Evolutionary conservation across 1,140 invertebrate species (phyloP), one percentile per base, ranked within the genome.

Genomic region (Rhynchophorus ferrugineus): DNA sequence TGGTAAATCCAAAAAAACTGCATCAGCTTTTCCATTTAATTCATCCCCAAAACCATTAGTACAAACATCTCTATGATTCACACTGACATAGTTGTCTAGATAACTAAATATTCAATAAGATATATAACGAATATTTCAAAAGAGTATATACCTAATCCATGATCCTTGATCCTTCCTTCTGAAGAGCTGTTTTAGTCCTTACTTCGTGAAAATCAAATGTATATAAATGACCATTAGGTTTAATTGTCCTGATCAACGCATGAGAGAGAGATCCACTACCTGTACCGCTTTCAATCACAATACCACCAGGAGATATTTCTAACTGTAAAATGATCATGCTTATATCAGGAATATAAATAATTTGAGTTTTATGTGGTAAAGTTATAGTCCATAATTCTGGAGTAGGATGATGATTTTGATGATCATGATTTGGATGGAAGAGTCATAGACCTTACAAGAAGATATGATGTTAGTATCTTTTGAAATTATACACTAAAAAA

Each of bases 171-270:
- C n/a, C n/a, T n/a, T n/a, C n/a, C n/a, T n/a, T 95, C 52, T 89
- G 78, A 42, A 71, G 65, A 6, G 91, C 95, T 41, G 87, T 73
- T 56, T 84, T 74, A 8, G 84, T 83, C 59, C 95, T 74, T 53
- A 87, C 78, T 66, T 95, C 82, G 68, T 99, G 95, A 71, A 99
- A 98, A 70, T 99, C 97, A 75, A 95, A 98, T 5, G 96, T 98
- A 68, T 91, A 84, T 9, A 99, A 77, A 68, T 94, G 89, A 3
- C 97, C 96, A 58, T 75, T 75, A 0, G 95, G 94, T 52, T 84
- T 80, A 21, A 98, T 76, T 1, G 87, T 78, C 57, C 92, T 73
- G 16, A 95, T 83, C 8, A 99, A 74, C 5, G 90, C 83, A 76
- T 99, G 96, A 1, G 94, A 95, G 20, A 99, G 70, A 0, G 94